These are phyloP conservation scores for Papilio aristodemus DNA, from an alignment of 1,140 invertebrate genomes.

Conservation along the genomic window DNA sequence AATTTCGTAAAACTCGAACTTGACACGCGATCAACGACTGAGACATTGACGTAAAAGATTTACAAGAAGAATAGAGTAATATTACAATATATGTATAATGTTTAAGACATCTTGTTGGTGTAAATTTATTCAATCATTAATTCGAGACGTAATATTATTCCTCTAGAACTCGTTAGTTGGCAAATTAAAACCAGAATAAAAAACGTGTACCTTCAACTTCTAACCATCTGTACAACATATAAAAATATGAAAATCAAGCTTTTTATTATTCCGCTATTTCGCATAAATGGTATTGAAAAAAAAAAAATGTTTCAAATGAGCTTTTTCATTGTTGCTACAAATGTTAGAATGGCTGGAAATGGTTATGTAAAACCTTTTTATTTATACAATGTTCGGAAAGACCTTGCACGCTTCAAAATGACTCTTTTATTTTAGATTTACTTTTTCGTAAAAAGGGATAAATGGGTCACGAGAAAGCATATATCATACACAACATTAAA, in stretches of 20 bases:
- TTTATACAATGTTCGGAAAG: background rate
- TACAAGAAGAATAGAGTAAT: too few relatives aligned
- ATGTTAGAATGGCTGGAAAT: conserved; percentile 10
- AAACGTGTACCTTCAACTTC: background rate
- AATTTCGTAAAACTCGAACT: too few relatives aligned
- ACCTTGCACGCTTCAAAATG: background rate
- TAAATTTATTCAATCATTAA: too few relatives aligned
- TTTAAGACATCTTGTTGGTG: too few relatives aligned
- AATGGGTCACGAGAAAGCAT: background rate
- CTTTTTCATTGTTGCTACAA: conserved; percentile 17
- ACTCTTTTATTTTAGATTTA: background rate
- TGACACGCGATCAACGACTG: too few relatives aligned
- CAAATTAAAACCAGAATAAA: too few relatives aligned
- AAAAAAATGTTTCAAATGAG: conserved; percentile 10
- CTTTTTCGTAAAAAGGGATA: background rate
- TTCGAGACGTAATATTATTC: too few relatives aligned
- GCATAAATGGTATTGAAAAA: conserved; percentile 19
- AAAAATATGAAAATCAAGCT: background rate
- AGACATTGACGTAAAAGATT: too few relatives aligned
- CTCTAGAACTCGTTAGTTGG: too few relatives aligned
- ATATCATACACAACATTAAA: background rate
- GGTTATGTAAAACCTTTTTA: conserved; percentile 8
- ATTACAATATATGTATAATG: too few relatives aligned
- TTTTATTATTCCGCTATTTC: conserved; percentile 17
- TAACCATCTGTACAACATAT: background rate